Base-by-base conservation (phyloP, 1,140 invertebrate species). In the Euglossa dilemma region DNA sequence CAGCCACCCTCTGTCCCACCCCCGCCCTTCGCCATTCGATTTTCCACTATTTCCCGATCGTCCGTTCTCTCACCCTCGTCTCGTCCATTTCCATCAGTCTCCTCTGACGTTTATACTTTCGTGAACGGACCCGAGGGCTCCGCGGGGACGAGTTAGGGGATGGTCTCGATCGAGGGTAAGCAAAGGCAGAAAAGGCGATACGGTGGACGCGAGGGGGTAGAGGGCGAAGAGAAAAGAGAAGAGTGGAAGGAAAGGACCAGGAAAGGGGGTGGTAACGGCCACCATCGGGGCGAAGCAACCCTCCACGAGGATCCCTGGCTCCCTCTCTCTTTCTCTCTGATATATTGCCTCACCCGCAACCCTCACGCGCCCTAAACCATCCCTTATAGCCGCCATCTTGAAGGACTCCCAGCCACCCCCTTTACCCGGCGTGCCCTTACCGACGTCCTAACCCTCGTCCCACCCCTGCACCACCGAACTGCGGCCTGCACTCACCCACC, bases 331-430 rank as follows among this genome's bases (percentile, higher is more conserved):
- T 20, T 9, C 77, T 88, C 47, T 84, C 88, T 94, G 93, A 94
- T 94, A 93, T 94, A 94, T 94, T 94, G 89, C 91, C 90, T 91
- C 90, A 89, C 87, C 81, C 91, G 86, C 83, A 89, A 89, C 87
- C 84, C 92, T 93, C 91, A 88, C 89, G 90, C 91, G 86, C 91
- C 92, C 91, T 92, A 91, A 93, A 92, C 91, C 93, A 93, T 93
- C 92, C 93, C 93, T 93, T 93, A 92, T 90, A 91, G 92, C 92
- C 89, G 94, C 94, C 94, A 94, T 94, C 91, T 94, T 94, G 93
- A 93, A 91, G 92, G 92, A 93, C 92, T 93, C 87, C 85, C 87
- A 71, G n/a, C 66, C 63, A 69, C 70, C 71, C 74, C 78, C 56
- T 82, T 71, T 36, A 36, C 36, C 77, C 81, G 56, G 59, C 61